These are phyloP conservation scores for Drosophila mettleri DNA, from an alignment of 2,888 invertebrate species.

Conservation along the genomic window DNA sequence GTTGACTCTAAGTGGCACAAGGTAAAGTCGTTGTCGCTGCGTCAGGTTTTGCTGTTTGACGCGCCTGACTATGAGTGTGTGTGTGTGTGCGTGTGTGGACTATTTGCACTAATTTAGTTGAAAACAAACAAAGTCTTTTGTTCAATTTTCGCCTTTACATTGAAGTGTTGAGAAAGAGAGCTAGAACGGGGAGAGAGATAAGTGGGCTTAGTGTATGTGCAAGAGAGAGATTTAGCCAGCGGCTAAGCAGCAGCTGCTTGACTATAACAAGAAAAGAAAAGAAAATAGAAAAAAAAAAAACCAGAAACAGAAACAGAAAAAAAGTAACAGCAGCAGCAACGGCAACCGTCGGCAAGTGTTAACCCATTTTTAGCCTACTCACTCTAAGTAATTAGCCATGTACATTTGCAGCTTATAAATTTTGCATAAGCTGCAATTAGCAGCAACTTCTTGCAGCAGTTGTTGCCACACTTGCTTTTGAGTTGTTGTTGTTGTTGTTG, in stretches of 20 bases:
- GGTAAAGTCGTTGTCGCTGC: slow-evolving; percentile 64
- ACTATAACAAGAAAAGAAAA: slow-evolving; percentile 25
- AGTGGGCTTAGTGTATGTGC: slow-evolving; percentile 7
- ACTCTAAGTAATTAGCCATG: slow-evolving; percentile 75
- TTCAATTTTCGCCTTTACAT: slow-evolving; percentile 78
- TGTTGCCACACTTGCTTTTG: slow-evolving; percentile 16
- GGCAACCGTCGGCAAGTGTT: slow-evolving; percentile 65
- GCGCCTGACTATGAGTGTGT: slow-evolving; percentile 25
- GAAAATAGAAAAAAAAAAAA: background rate
- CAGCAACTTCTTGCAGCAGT: slow-evolving; percentile 37
- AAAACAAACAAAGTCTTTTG: slow-evolving; percentile 80
- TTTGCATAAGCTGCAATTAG: slow-evolving; percentile 69
- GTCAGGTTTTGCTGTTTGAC: slow-evolving; percentile 43
- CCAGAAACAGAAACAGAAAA: slow-evolving; percentile 10
- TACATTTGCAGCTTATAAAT: slow-evolving; percentile 69
- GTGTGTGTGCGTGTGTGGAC: slow-evolving; percentile 55
- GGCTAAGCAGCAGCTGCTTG: slow-evolving; percentile 61
- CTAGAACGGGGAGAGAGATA: slow-evolving; percentile 3
- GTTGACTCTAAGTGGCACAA: slow-evolving; percentile 76
- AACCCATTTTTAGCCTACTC: slow-evolving; percentile 67
- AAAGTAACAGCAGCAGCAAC: slow-evolving; percentile 31
- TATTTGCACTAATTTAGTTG: slow-evolving; percentile 82
- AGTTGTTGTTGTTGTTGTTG: slow-evolving; percentile 9
- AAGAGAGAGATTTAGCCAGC: slow-evolving; percentile 57
- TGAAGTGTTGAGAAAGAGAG: slow-evolving; percentile 46